Evolutionary conservation across 2,797 vertebrate genomes (phyloP).

Genomic region (Pangasius macronema): DNA sequence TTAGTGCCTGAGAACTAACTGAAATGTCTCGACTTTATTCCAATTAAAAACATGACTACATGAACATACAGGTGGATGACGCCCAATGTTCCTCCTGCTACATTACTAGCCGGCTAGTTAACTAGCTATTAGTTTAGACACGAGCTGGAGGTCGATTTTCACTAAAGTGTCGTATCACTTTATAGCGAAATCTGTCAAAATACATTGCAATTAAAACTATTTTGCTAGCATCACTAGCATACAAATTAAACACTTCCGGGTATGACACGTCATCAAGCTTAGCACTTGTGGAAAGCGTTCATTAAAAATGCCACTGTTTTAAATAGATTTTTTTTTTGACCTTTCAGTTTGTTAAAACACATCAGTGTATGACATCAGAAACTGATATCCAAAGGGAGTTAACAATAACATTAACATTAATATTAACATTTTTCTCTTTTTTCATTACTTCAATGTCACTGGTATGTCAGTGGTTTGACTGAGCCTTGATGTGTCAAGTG

Average conservation of each 20-base stretch:
- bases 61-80: not conserved
- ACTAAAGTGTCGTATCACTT: not conserved
- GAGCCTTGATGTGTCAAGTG: not conserved
- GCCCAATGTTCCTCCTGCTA: not conserved
- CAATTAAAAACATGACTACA: not conserved
- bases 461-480: not conserved
- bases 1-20: not conserved
- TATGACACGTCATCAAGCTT: not conserved
- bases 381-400: not conserved
- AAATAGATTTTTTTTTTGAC: not conserved
- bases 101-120: not conserved
- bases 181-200: not conserved
- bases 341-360: not conserved
- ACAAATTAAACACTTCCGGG: not conserved
- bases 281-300: not conserved
- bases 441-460: not conserved
- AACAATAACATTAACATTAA: not conserved
- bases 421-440: not conserved
- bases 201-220: not conserved
- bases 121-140: not conserved
- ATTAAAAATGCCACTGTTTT: not conserved
- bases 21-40: not conserved
- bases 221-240: not conserved
- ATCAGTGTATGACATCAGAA: not conserved
- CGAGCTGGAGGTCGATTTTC: not conserved